A percentile compares a stretch with the other conserved stretches of the same genome.
Evolutionary conservation across 2,797 vertebrate genomes (phyloP).

Genomic region (Oreortyx pictus): DNA sequence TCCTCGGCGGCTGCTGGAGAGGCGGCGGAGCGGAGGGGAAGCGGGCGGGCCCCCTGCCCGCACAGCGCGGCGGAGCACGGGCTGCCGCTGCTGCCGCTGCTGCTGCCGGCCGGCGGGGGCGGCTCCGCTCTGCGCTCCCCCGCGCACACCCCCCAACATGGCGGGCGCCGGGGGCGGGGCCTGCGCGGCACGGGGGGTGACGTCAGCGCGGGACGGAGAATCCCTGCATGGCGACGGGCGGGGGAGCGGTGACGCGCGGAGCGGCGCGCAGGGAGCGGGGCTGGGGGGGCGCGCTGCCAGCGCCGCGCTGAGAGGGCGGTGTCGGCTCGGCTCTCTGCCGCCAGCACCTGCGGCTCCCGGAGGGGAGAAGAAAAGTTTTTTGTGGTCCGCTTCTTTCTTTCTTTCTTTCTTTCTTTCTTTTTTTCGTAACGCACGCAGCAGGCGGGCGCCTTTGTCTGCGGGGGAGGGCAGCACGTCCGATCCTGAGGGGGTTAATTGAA

Average conservation of each 20-base stretch:
- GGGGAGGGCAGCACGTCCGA: background rate
- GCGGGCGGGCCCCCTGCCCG: background rate
- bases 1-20: background rate
- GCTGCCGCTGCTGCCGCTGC: constrained; percentile 7
- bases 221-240: constrained; percentile 25
- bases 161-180: constrained; percentile 61
- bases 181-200: constrained; percentile 4
- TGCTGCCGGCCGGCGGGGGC: constrained; percentile 44
- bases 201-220: constrained; percentile 57
- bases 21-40: no score
- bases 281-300: background rate
- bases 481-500: background rate
- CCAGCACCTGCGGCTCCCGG: no score
- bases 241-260: background rate
- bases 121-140: constrained; percentile 22
- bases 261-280: background rate
- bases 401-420: background rate
- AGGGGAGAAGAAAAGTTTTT: fast-evolving
- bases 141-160: constrained; percentile 73
- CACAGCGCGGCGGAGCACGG: background rate
- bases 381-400: background rate
- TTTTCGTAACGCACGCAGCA: background rate
- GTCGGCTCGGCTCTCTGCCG: no score
- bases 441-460: background rate
- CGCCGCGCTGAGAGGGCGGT: no score